Base-by-base conservation (phyloP, 2,888 invertebrate species). In the Gymnoscelis rufifasciata region DNA sequence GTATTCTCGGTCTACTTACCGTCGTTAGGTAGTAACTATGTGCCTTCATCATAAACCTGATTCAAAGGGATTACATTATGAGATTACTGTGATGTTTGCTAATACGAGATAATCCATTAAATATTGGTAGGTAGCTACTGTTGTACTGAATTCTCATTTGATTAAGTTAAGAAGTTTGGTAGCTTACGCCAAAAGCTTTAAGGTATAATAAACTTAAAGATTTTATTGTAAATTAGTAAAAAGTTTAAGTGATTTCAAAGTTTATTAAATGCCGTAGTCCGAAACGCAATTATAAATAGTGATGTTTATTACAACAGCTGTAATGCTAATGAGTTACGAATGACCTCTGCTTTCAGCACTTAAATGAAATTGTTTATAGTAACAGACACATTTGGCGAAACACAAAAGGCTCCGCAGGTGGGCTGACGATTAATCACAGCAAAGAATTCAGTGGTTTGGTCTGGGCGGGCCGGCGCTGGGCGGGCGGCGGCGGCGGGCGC, bases 331-430 rank as follows among this genome's bases (percentile, higher is more conserved):
- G 10, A 30, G 28, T 36, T n/a, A 38, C 2, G 14, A 43, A 52
- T 48, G 35, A 43, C 30, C 7, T 36, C 5, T 41, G 28, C 14
- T 31, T 52, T 44, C 10, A 47, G 39, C 41, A 47, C 45, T 51
- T 46, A 26, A 48, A 43, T 69, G 61, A 67, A 72, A 72, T 68
- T 76, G 70, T 73, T 73, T 73, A 71, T 66, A 62, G 64, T 70
- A 71, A 68, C 62, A 58, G 64, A 71, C 64, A 68, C 75, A 77
- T 72, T 31, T 69, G 73, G 64, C 58, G 64, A 66, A 74, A 68
- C 65, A 79, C 74, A 81, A 74, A 80, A 84, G 83, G 83, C 79
- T 86, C 83, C 78, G 83, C 87, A 87, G 87, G 87, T 87, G 84
- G 86, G 74, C 78, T 63, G 75, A 65, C 76, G 71, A 86, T 86